Percentiles rank a stretch among this genome's conserved stretches.
phyloP scores from a whole-genome alignment of 2,797 vertebrate genomes.

The Melanotaenia pygmaea region DNA sequence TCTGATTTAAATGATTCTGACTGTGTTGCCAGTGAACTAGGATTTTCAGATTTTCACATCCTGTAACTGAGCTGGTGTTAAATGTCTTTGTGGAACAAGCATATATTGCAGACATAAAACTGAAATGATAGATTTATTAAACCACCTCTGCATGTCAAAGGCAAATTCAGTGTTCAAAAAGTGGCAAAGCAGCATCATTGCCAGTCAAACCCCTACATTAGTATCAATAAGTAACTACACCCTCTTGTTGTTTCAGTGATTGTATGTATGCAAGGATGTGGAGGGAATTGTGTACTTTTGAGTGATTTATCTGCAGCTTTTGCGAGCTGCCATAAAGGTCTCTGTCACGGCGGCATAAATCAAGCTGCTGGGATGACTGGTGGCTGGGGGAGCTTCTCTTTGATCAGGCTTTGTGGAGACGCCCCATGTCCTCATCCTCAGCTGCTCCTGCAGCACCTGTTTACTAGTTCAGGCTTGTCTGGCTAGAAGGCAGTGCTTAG shows the following conservation, averaged over 20 bases:
- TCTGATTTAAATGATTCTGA: slow-evolving; percentile 59
- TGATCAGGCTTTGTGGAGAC: slow-evolving; percentile 81
- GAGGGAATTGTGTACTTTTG: slow-evolving; percentile 40
- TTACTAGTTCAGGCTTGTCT: slow-evolving; percentile 83
- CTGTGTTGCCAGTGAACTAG: slow-evolving; percentile 33
- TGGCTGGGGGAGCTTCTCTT: slow-evolving; percentile 75
- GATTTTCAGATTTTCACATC: slow-evolving; percentile 47
- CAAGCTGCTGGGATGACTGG: slow-evolving; percentile 75
- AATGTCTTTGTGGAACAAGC: slow-evolving; percentile 49
- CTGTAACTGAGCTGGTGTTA: slow-evolving; percentile 52
- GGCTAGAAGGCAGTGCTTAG: slow-evolving; percentile 61
- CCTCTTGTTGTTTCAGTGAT: slow-evolving; percentile 6
- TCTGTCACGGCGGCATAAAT: slow-evolving; percentile 79
- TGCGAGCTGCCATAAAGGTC: slow-evolving; percentile 64
- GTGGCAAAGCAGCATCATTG: slow-evolving; percentile 11
- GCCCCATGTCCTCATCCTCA: slow-evolving; percentile 80
- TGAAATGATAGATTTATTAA: slow-evolving; percentile 51
- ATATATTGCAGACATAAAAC: slow-evolving; percentile 35
- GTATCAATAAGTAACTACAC: slow-evolving; percentile 9
- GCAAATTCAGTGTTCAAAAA: slow-evolving; percentile 27
- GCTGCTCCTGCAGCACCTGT: slow-evolving; percentile 82
- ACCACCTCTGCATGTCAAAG: slow-evolving; percentile 30
- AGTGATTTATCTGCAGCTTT: slow-evolving; percentile 53
- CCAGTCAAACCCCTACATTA: slow-evolving; percentile 22
- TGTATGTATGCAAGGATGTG: slow-evolving; percentile 17